phyloP scores from a whole-genome alignment of 2,888 invertebrate genomes.

The Limnephilus marmoratus region DNA sequence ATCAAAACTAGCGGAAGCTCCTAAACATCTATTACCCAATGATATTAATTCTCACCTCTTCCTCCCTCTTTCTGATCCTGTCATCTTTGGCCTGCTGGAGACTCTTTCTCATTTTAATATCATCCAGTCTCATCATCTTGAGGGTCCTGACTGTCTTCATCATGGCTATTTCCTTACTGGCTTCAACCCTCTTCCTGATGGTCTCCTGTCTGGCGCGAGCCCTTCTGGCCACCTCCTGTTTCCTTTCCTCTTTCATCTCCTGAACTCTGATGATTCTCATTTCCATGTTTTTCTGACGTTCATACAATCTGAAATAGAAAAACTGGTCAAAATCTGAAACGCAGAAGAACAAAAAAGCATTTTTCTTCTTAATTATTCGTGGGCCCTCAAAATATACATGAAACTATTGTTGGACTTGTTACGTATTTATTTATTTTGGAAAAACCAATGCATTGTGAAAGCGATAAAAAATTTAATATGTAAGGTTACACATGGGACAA shows the following conservation, averaged over 20 bases:
- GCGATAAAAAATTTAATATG: no score
- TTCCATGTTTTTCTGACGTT: constrained; percentile 49
- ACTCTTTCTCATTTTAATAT: constrained; percentile 73
- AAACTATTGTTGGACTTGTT: no score
- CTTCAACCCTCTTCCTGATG: constrained; percentile 49
- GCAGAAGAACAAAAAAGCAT: background rate
- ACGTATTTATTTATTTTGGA: no score
- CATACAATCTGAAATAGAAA: constrained; percentile 33
- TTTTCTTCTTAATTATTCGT: background rate
- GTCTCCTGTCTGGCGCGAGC: constrained; percentile 26
- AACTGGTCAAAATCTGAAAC: background rate
- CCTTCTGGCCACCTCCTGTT: constrained; percentile 44
- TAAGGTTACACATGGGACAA: no score
- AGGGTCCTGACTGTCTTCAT: constrained; percentile 55
- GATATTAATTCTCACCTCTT: constrained; percentile 39
- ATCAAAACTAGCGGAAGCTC: background rate
- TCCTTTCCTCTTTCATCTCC: constrained; percentile 53
- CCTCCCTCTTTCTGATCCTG: constrained; percentile 69
- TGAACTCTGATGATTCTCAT: constrained; percentile 38
- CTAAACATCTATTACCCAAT: background rate
- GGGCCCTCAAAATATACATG: no score
- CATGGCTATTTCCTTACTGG: constrained; percentile 57
- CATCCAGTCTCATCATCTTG: constrained; percentile 68
- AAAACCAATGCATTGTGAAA: no score
- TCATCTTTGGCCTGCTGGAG: constrained; percentile 72